Evolutionary conservation across 2,888 invertebrate genomes (phyloP).

Genomic region (Zygothrica quintamaculata): DNA sequence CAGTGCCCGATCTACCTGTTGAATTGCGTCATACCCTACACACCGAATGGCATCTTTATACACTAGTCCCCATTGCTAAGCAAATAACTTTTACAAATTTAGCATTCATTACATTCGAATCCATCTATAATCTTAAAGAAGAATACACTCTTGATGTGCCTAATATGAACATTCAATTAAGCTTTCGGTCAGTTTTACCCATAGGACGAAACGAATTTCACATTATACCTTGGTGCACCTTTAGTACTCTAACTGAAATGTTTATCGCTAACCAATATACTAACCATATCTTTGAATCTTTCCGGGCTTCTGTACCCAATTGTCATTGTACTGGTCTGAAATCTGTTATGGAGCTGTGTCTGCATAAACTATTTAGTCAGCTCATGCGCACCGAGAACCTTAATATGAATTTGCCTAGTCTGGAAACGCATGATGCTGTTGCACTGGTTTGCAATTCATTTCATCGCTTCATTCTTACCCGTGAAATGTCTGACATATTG

Average conservation of each 20-base stretch:
- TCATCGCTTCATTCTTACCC: slow-evolving; percentile 72
- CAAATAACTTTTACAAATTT: slow-evolving; percentile 63
- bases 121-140: slow-evolving; percentile 66
- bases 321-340: slow-evolving; percentile 42
- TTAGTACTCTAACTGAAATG: slow-evolving; percentile 29
- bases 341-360: slow-evolving; percentile 49
- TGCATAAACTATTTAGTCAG: slow-evolving; percentile 40
- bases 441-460: slow-evolving; percentile 70
- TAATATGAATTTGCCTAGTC: slow-evolving; percentile 38
- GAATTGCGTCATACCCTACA: slow-evolving; percentile 42
- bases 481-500: slow-evolving; percentile 47
- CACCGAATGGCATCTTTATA: slow-evolving; percentile 77
- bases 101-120: slow-evolving; percentile 69
- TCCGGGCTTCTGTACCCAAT: slow-evolving; percentile 19
- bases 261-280: slow-evolving; percentile 51
- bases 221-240: slow-evolving; percentile 53
- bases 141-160: slow-evolving; percentile 31
- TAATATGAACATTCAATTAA: slow-evolving; percentile 34
- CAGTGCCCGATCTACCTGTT: slow-evolving; percentile 50
- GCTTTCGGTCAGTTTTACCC: slow-evolving; percentile 54
- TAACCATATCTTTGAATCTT: slow-evolving; percentile 58
- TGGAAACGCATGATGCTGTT: slow-evolving; percentile 37
- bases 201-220: slow-evolving; percentile 37
- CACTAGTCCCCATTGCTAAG: slow-evolving; percentile 72
- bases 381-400: slow-evolving; percentile 58